Evolutionary conservation across 2,113 vertebrate genomes (phyloP).

Genomic region (Melanostigma gelatinosum): DNA sequence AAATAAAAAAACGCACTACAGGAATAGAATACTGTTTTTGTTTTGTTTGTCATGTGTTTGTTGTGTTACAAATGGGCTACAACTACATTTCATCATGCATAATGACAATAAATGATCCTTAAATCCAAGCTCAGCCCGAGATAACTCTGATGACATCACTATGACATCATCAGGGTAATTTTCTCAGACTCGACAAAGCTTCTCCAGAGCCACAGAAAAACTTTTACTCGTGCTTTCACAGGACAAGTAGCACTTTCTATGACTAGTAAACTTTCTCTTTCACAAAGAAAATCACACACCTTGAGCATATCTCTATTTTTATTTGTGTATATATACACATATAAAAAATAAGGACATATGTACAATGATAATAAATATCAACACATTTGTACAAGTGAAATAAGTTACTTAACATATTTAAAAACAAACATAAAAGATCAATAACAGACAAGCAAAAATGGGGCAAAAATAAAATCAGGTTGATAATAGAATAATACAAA

Average conservation of each 20-base stretch:
- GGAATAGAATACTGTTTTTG: background rate
- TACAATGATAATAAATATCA: conserved; percentile 90
- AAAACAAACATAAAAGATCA: conserved; percentile 75
- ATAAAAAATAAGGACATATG: conserved; percentile 89
- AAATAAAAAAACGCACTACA: too few relatives aligned
- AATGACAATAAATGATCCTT: background rate
- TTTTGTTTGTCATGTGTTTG: background rate
- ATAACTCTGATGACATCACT: conserved; percentile 12
- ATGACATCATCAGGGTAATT: conserved; percentile 6
- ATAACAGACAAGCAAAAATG: conserved; percentile 66
- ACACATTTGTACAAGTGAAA: conserved; percentile 87
- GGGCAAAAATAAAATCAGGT: conserved; percentile 52
- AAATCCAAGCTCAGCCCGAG: background rate
- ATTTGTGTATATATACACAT: conserved; percentile 88
- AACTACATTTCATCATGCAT: background rate
- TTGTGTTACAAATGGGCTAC: background rate
- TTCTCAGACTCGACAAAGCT: background rate
- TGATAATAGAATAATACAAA: conserved; percentile 65
- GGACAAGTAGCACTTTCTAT: background rate
- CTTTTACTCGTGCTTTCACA: background rate
- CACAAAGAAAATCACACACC: conserved; percentile 44
- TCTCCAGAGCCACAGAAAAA: background rate
- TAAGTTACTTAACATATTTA: conserved; percentile 86
- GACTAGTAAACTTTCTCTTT: background rate
- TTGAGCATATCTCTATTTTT: conserved; percentile 81